Evolutionary conservation across 2,888 invertebrate species (phyloP).

Genomic region (Platynereis dumerilii): DNA sequence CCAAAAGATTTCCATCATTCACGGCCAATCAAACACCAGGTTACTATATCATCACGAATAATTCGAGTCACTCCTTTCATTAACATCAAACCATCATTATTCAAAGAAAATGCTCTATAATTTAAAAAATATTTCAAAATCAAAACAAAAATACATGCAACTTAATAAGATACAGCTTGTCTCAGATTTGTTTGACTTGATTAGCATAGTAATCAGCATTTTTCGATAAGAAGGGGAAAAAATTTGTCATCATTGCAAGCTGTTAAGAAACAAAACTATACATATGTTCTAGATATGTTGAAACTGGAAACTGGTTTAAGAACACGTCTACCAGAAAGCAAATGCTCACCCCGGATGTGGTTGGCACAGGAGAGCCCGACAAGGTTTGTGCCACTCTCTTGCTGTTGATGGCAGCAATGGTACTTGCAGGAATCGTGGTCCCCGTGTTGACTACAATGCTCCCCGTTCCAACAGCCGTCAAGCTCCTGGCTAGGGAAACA

Average conservation of each 20-base stretch:
- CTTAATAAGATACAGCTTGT: slow-evolving; percentile 10
- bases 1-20: slow-evolving; percentile 14
- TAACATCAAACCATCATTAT: too few relatives aligned
- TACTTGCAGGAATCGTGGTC: slow-evolving; percentile 35
- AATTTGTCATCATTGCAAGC: slow-evolving; percentile 19
- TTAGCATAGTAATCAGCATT: slow-evolving; percentile 13
- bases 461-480: slow-evolving; percentile 37
- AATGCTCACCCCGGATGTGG: slow-evolving; percentile 10
- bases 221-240: slow-evolving; percentile 22
- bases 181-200: slow-evolving; percentile 19
- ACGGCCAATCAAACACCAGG: background rate
- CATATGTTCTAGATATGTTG: too few relatives aligned
- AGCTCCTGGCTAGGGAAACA: slow-evolving; percentile 43
- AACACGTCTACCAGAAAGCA: too few relatives aligned
- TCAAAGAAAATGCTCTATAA: too few relatives aligned
- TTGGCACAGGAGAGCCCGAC: slow-evolving; percentile 17
- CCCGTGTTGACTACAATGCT: slow-evolving; percentile 51
- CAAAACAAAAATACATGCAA: too few relatives aligned
- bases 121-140: too few relatives aligned
- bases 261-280: background rate
- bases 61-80: too few relatives aligned
- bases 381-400: slow-evolving; percentile 43
- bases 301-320: too few relatives aligned
- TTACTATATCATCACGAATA: too few relatives aligned
- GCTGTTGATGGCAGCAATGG: slow-evolving; percentile 47